Percentiles rank a stretch among this genome's conserved stretches.
Conservation (phyloP, 1,140 invertebrate species). For the Calliphora vicina region DNA sequence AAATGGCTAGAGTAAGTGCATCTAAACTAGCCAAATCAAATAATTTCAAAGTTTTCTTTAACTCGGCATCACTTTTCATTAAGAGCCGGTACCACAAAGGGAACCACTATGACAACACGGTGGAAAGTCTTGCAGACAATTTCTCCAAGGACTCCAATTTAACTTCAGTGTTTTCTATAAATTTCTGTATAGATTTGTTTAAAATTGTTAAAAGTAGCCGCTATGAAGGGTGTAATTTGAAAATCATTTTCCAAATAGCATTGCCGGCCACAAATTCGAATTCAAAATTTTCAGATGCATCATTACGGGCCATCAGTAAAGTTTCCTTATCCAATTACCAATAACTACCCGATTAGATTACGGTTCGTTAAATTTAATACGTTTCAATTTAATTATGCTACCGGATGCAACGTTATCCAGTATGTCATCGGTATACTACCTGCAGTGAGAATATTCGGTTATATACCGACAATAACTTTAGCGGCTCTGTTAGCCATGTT, state of each 20-base stretch:
- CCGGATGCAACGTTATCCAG: too few species aligned
- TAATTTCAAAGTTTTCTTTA: slow-evolving; percentile 77
- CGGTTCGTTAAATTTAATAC: too few species aligned
- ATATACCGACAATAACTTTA: too few species aligned
- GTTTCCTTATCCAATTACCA: slow-evolving; percentile 74
- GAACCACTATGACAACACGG: slow-evolving; percentile 87
- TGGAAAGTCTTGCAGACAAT: slow-evolving; percentile 80
- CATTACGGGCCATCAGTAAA: slow-evolving; percentile 79
- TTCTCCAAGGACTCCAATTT: slow-evolving; percentile 45
- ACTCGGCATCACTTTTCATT: slow-evolving; percentile 71
- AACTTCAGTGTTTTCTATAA: slow-evolving; percentile 72
- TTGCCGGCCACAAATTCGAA: slow-evolving; percentile 80
- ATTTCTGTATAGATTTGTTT: slow-evolving; percentile 72
- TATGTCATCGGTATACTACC: too few species aligned
- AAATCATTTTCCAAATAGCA: slow-evolving; percentile 71
- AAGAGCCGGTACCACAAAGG: slow-evolving; percentile 83
- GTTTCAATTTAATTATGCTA: too few species aligned
- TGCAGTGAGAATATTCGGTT: too few species aligned
- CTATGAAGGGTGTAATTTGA: slow-evolving; percentile 74
- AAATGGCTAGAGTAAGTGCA: too few species aligned
- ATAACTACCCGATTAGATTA: too few species aligned
- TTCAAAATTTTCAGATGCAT: slow-evolving; percentile 71
- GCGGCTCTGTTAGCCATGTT: too few species aligned
- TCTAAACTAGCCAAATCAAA: slow-evolving; percentile 64
- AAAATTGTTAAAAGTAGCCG: slow-evolving; percentile 68